Conservation (phyloP, 2,113 vertebrate genomes). For the Centropus bengalensis region DNA sequence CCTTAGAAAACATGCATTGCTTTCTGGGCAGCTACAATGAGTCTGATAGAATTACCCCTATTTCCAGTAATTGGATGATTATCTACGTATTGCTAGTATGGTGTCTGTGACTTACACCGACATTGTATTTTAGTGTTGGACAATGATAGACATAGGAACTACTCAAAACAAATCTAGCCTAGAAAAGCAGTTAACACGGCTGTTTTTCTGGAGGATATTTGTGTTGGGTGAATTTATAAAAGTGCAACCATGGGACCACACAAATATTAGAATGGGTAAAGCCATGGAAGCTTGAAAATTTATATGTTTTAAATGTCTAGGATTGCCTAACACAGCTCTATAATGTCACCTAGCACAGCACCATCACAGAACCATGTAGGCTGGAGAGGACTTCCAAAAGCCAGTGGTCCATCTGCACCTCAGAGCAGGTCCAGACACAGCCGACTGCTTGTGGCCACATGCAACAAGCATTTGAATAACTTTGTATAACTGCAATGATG, state of each 20-base stretch:
- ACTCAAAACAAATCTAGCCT: background rate
- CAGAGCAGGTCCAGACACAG: background rate
- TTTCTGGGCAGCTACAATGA: background rate
- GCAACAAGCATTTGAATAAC: background rate
- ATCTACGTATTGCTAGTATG: background rate
- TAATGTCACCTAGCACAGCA: background rate
- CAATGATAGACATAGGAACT: background rate
- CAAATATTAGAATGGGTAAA: background rate
- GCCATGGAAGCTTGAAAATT: background rate
- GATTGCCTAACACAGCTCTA: background rate
- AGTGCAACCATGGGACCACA: background rate
- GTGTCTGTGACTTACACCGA: background rate
- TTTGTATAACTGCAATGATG: background rate
- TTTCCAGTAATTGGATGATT: background rate
- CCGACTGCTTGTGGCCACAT: accelerated
- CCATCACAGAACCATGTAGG: background rate
- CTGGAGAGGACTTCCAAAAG: background rate
- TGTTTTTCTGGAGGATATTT: background rate
- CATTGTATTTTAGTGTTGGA: background rate
- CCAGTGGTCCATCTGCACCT: background rate
- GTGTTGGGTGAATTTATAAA: background rate
- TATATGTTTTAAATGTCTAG: background rate
- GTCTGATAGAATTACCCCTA: background rate
- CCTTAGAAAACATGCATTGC: background rate
- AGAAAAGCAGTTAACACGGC: background rate